These are phyloP conservation scores for Hemicrepidius hirtus DNA, from an alignment of 2,888 invertebrate genomes.

Conservation along the genomic window DNA sequence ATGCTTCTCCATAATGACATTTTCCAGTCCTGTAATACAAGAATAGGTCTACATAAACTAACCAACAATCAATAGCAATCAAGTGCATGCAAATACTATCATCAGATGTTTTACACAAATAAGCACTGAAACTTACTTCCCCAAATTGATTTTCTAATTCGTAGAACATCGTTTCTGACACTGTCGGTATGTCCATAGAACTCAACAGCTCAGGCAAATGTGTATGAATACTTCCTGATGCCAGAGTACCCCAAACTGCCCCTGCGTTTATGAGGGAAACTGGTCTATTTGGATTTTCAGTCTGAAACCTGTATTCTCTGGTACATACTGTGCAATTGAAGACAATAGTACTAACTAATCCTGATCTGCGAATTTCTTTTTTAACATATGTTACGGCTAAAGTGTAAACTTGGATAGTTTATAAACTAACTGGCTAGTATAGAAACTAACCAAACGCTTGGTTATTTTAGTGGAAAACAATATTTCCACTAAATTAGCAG, in stretches of 20 bases:
- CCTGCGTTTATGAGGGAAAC: conserved; percentile 45
- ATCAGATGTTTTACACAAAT: no score
- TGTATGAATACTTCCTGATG: conserved; percentile 50
- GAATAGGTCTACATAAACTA: background rate
- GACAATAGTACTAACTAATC: conserved; percentile 46
- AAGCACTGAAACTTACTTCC: no score
- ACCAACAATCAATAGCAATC: no score
- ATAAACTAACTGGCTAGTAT: no score
- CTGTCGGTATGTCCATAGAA: conserved; percentile 52
- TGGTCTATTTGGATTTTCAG: conserved; percentile 44
- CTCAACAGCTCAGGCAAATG: conserved; percentile 48
- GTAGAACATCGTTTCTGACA: conserved; percentile 41
- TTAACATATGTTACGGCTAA: no score
- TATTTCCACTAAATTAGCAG: no score
- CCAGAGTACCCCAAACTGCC: conserved; percentile 52
- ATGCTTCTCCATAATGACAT: conserved; percentile 23
- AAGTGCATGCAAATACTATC: no score
- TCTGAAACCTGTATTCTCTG: conserved; percentile 22
- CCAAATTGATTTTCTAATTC: background rate
- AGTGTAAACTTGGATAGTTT: no score
- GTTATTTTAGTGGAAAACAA: no score
- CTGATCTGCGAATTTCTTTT: conserved; percentile 41
- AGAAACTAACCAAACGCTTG: no score
- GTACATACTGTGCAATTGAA: conserved; percentile 45
- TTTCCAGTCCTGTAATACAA: conserved; percentile 39